Evolutionary conservation across 1,140 invertebrate species (phyloP).

Genomic region (Eumaeus atala): DNA sequence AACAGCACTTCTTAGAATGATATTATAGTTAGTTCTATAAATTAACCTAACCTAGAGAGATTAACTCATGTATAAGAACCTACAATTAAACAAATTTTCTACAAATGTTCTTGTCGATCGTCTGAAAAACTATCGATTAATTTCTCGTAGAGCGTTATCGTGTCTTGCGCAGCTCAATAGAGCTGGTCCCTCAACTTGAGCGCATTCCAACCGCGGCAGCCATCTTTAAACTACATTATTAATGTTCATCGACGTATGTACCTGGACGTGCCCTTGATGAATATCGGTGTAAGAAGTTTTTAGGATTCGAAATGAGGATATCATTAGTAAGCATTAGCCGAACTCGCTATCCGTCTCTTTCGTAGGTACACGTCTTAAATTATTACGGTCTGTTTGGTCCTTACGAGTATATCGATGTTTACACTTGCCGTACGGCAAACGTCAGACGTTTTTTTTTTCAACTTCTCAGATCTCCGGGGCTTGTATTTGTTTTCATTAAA

Average conservation of each 20-base stretch:
- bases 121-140: not conserved
- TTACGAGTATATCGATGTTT: no score
- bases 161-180: slow-evolving; percentile 42
- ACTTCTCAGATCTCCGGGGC: slow-evolving; percentile 30
- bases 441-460: slow-evolving; percentile 46
- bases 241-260: slow-evolving; percentile 31
- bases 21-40: no score
- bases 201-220: slow-evolving; percentile 52
- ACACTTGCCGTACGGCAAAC: slow-evolving; percentile 43
- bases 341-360: not conserved
- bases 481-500: slow-evolving; percentile 63
- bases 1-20: no score
- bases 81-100: no score
- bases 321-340: slow-evolving; percentile 1
- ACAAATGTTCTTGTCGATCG: no score
- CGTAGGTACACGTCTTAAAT: not conserved
- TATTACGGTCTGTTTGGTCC: no score
- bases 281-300: slow-evolving; percentile 1
- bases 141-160: slow-evolving; percentile 21
- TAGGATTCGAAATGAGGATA: not conserved
- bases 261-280: slow-evolving; percentile 9
- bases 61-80: no score
- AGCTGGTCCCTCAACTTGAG: slow-evolving; percentile 38
- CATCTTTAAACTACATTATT: slow-evolving; percentile 69
- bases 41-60: no score